Evolutionary conservation across 1,140 invertebrate species (phyloP), one percentile per base, ranked within the genome.

Genomic region (Thalassaphorura encarpata): DNA sequence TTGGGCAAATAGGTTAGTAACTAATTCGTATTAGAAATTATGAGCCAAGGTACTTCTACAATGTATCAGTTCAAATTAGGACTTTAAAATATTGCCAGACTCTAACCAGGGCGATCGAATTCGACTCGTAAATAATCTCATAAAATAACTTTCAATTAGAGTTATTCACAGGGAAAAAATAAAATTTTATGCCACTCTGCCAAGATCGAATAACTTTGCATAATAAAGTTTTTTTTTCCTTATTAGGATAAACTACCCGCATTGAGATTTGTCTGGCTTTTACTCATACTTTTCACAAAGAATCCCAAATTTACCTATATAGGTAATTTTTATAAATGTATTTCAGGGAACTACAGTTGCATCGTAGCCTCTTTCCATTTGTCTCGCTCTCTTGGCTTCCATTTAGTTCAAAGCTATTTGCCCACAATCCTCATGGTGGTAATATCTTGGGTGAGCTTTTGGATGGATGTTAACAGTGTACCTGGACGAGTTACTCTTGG

Each of bases 381-480:
- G 40, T 69, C 72, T 45, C 66, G 80, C 18, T 74, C 77, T 27
- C 73, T 82, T 21, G 78, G 77, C 2, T 80, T 79, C 64, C 78
- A 83, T 68, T 55, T 82, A 47, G 77, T 82, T 11, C 81, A 82
- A 67, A 78, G 76, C 27, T 82, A 81, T 67, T 69, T 83, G 46
- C 80, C 80, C 1, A 81, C 78, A 19, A 78, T 80, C 33, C 66
- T 82, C 18, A 82, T 82, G 56, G 80, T 82, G 11, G 78, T 80
- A 41, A 81, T 82, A 43, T 80, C 78, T 2, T 82, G 81, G 81
- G 78, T 82, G 23, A 77, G 75, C 11, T 81, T 81, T 67, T 81
- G 80, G 79, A 74, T 81, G 72, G 78, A 81, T 64, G 77, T 80
- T 3, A 77, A 81, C 56, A 75, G 78, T 3, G 78, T 81, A n/a